These are phyloP conservation scores for Charaxes varanes DNA, from an alignment of 1,140 invertebrate genomes.

Conservation along the genomic window DNA sequence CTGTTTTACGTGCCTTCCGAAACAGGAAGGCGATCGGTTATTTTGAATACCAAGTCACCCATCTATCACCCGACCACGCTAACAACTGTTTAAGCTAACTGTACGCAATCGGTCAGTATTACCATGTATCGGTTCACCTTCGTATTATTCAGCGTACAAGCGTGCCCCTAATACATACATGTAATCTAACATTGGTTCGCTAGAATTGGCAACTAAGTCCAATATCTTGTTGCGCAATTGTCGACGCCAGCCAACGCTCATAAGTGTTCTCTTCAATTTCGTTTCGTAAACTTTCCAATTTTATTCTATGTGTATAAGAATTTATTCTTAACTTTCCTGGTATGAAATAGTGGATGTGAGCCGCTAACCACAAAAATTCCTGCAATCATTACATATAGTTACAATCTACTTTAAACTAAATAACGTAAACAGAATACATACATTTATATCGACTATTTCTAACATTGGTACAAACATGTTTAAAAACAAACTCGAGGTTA, in stretches of 20 bases:
- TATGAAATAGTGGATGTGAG: constrained; percentile 39
- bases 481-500: neutral
- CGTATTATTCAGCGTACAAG: too few relatives aligned
- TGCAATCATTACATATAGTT: constrained; percentile 21
- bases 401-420: neutral
- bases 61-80: too few relatives aligned
- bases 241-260: constrained; percentile 6
- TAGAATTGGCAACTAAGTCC: too few relatives aligned
- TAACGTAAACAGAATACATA: constrained; percentile 2
- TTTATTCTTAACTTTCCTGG: constrained; percentile 33
- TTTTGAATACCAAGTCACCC: too few relatives aligned
- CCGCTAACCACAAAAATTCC: constrained; percentile 30
- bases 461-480: constrained; percentile 15
- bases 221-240: too few relatives aligned
- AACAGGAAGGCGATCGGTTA: too few relatives aligned
- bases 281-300: constrained; percentile 14
- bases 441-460: constrained; percentile 15
- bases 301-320: constrained; percentile 19
- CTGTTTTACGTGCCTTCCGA: too few relatives aligned
- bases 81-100: too few relatives aligned
- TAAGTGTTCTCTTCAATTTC: constrained; percentile 12
- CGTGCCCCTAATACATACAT: too few relatives aligned
- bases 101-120: too few relatives aligned
- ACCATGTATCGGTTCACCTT: too few relatives aligned
- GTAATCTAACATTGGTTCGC: too few relatives aligned